Evolutionary conservation across 2,113 vertebrate species (phyloP), one percentile per base, ranked within the genome.

Genomic region (Acrocephalus arundinaceus): DNA sequence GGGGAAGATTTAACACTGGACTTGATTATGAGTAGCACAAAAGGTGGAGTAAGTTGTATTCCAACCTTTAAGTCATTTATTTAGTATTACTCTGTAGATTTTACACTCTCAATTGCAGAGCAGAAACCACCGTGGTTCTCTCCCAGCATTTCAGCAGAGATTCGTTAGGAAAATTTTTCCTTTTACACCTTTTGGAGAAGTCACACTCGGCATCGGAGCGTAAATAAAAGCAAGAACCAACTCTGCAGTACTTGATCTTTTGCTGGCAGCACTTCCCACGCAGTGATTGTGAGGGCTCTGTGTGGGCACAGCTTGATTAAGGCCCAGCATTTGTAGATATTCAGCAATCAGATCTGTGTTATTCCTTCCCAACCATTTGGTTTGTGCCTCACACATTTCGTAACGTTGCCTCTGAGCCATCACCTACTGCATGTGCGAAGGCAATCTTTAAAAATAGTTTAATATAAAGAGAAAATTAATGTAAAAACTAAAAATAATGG

Each of bases 161-260:
- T 54, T 66, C 14, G 0, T 45, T 78, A 61, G 61, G 67, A 67
- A 82, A 66, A 88, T 43, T 83, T 89, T 93, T 95, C 31, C 57
- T 68, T 86, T 95, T 85, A 67, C 82, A 54, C 82, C 71, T 93
- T 63, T 89, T 58, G 72, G 76, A 83, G 51, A 89, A 93, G 88
- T 91, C 91, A 39, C 83, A 59, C 86, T 49, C 4, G 3, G 37
- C 68, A 49, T 41, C 35, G 13, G 74, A 78, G 75, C 24, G 48
- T 94, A 86, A 92, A 87, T 94, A 85, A 93, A 96, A 93, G 91
- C 80, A 95, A 90, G 58, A 97, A 96, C 46, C 89, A 62, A 31
- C 93, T 57, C 70, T 2, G 10, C 54, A 31, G 71, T 46, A 5
- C 87, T 95, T 96, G 93, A 94, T 94, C 93, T 95, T 96, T 93